Conservation (phyloP, 2,888 invertebrate genomes). For the Philhelius pedissequus region DNA sequence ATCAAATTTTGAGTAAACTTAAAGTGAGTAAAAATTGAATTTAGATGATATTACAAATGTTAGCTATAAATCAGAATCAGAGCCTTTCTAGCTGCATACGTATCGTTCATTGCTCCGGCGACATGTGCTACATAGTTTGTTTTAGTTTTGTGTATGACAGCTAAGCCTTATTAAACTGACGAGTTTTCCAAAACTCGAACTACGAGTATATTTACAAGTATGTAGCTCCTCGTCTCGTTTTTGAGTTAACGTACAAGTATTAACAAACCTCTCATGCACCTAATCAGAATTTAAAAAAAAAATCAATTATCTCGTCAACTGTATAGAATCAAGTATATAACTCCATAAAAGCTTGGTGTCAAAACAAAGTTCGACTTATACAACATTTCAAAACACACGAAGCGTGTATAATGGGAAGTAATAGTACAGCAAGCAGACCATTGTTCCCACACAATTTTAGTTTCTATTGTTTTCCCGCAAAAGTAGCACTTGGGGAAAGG, state of each 20-base stretch:
- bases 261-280: background rate
- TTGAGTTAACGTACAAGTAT: background rate
- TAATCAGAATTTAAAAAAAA: background rate
- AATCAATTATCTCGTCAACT: constrained; percentile 29
- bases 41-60: too few relatives aligned
- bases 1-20: too few relatives aligned
- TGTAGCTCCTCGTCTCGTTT: too few relatives aligned
- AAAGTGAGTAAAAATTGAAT: too few relatives aligned
- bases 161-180: too few relatives aligned
- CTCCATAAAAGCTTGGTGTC: constrained; percentile 2
- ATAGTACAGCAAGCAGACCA: constrained; percentile 6
- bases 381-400: constrained; percentile 14
- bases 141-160: too few relatives aligned
- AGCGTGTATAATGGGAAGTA: background rate
- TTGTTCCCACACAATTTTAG: constrained; percentile 37
- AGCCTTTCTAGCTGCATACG: too few relatives aligned
- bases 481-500: constrained; percentile 7
- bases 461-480: constrained; percentile 8
- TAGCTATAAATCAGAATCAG: too few relatives aligned
- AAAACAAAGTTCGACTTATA: constrained; percentile 27
- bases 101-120: too few relatives aligned
- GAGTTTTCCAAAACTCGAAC: too few relatives aligned
- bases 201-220: too few relatives aligned
- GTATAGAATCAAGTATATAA: background rate
- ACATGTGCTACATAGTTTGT: too few relatives aligned